Conservation (phyloP, 2,113 vertebrate genomes). For the Xiphophorus maculatus region DNA sequence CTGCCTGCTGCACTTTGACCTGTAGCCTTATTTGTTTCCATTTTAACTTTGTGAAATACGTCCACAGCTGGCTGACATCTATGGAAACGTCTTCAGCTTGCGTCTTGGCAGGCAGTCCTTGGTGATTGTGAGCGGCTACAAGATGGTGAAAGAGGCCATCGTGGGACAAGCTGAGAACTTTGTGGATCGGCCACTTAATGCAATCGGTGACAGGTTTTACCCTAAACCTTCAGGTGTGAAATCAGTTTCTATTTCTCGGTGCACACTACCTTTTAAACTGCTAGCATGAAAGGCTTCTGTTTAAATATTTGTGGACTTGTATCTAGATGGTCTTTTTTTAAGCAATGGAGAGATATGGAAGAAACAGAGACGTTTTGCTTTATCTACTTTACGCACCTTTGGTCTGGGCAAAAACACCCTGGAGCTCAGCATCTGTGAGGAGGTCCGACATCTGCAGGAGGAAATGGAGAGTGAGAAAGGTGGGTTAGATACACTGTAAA, state of each 20-base stretch:
- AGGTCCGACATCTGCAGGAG: slow-evolving; percentile 13
- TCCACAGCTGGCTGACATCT: slow-evolving; percentile 72
- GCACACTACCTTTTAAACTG: background rate
- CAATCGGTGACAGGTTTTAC: slow-evolving; percentile 23
- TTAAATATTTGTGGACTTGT: background rate
- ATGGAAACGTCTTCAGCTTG: slow-evolving; percentile 75
- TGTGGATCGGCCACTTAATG: slow-evolving; percentile 62
- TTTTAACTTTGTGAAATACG: no score
- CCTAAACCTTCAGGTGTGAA: slow-evolving; percentile 37
- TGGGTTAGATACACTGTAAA: background rate
- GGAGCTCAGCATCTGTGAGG: slow-evolving; percentile 54
- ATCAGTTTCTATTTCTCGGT: no score
- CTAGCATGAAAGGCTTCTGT: background rate
- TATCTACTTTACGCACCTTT: slow-evolving; percentile 81
- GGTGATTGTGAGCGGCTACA: slow-evolving; percentile 71
- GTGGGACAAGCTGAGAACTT: slow-evolving; percentile 79
- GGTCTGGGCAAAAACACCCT: slow-evolving; percentile 80
- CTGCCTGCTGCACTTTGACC: no score
- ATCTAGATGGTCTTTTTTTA: slow-evolving; percentile 64
- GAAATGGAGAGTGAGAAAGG: slow-evolving; percentile 21
- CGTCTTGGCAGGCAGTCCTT: background rate
- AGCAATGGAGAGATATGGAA: slow-evolving; percentile 79
- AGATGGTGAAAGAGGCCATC: slow-evolving; percentile 80
- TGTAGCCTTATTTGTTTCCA: no score
- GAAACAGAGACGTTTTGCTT: slow-evolving; percentile 78